Base-by-base conservation (phyloP, 2,113 vertebrate species). In the Myiagra hebetior region DNA sequence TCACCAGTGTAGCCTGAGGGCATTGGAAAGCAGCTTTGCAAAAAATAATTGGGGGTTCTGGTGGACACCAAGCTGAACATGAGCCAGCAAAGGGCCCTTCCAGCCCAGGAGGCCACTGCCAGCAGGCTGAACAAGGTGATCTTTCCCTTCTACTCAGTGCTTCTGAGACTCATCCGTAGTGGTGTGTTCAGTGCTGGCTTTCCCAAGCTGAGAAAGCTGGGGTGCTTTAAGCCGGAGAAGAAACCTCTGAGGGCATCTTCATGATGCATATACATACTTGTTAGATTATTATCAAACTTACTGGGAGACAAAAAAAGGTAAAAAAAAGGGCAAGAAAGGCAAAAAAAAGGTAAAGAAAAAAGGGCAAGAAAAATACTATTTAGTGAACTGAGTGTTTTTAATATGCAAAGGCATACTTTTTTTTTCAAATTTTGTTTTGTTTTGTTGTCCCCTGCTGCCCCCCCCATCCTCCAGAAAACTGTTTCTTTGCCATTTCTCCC, bases 281-380 rank as follows among this genome's bases (percentile, higher is more conserved):
- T 17, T 63, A 26, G 28, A 12, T 46, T 83, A 23, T 37, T 80
- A 16, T 14, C 35, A 47, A 72, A 46, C 7, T 42, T n/a, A 33
- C 2, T 37, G 27, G 15, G 7, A 0, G 1, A 4, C 37, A 19
- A 39, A 53, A 12, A 57, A 37, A 6, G 2, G 2, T 35, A 5
- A 35, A 62, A 56, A 75, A 11, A 9, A n/a, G n/a, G n/a, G n/a
- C n/a, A n/a, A n/a, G n/a, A 57, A 37, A 6, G 2, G 2, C 33
- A 5, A 35, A 62, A 56, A 75, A 11, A 9, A n/a, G n/a, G n/a
- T 22, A 55, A 53, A 52, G 7, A n/a, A 60, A 62, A 64, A 85
- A n/a, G 4, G 4, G 7, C 3, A 50, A 56, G 41, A 41, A 53
- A 60, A 52, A 37, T 6, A 33, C 11, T 42, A 3, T 37, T 77